Base-by-base conservation (phyloP, 1,140 invertebrate species). In the Micrasema longulum region DNA sequence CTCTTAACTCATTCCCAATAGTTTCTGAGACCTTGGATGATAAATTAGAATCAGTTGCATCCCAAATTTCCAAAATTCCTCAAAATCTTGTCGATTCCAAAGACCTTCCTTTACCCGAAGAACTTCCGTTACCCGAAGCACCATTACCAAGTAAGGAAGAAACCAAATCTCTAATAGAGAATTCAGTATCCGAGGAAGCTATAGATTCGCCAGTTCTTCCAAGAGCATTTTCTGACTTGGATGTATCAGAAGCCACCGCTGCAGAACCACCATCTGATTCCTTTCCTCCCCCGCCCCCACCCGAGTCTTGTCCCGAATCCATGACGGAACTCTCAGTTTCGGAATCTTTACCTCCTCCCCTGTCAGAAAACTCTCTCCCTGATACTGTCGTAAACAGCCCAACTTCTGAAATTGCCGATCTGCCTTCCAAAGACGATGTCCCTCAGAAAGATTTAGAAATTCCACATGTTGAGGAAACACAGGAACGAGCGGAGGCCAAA, bases 341-440 rank as follows among this genome's bases (percentile, higher is more conserved):
- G 16, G 74, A 76, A 38, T 76, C 74, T n/a, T 43, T 76, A 16
- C 74, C 74, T 4, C 74, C 74, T 14, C 74, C 74, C n/a, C 38
- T 65, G n/a, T 76, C 74, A 18, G 74, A 76, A 55, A 45, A 43
- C 23, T 74, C 68, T 23, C 55, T 53, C 10, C 66, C 74, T 18
- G 74, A 76, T 52, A 65, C 69, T 4, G 67, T 72, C 3, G 47
- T 73, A 6, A 73, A 76, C 47, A 76, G 70, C 65, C 74, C 74
- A 9, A 72, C 67, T 7, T 73, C 74, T 16, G 73, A 75, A 66
- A 69, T 41, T 16, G 48, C 57, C 38, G 73, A 75, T 10, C 70
- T 72, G 26, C 73, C 70, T 7, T 53, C 60, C 16, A 75, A 75
- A 72, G 74, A 70, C 16, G 50, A 69, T 50, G 52, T 62, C 5